These are phyloP conservation scores for Callocephalon fimbriatum DNA, from an alignment of 2,113 vertebrate genomes.

Conservation along the genomic window DNA sequence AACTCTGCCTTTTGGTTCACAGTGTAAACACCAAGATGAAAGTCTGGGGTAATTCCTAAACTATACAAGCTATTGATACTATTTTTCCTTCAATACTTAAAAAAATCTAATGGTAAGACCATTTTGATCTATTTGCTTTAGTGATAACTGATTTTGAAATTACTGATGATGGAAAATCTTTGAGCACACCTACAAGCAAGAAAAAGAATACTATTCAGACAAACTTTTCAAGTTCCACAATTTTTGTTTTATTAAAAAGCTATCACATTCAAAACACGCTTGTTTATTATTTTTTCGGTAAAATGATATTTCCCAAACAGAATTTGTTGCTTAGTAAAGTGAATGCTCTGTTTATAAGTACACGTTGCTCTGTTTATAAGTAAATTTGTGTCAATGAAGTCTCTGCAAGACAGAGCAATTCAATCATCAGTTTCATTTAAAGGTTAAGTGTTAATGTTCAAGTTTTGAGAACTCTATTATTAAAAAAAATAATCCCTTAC, in stretches of 20 bases:
- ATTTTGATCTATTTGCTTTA: neutral
- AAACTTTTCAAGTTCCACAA: neutral
- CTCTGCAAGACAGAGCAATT: neutral
- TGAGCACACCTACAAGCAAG: neutral
- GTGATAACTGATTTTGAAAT: neutral
- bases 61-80: neutral
- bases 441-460: neutral
- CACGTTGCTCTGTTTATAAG: neutral
- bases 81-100: neutral
- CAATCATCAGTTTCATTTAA: neutral
- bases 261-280: fast-evolving
- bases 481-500: neutral
- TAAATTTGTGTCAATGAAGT: neutral
- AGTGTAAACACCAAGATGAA: neutral
- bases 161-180: neutral
- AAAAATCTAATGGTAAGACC: neutral
- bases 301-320: neutral
- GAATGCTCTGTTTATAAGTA: neutral
- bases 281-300: neutral
- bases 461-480: neutral
- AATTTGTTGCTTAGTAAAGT: neutral
- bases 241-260: neutral
- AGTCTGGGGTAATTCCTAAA: neutral
- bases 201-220: neutral
- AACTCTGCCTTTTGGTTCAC: neutral